Evolutionary conservation across 1,140 invertebrate genomes (phyloP), one percentile per base, ranked within the genome.

Genomic region (Drosophila prosaltans): DNA sequence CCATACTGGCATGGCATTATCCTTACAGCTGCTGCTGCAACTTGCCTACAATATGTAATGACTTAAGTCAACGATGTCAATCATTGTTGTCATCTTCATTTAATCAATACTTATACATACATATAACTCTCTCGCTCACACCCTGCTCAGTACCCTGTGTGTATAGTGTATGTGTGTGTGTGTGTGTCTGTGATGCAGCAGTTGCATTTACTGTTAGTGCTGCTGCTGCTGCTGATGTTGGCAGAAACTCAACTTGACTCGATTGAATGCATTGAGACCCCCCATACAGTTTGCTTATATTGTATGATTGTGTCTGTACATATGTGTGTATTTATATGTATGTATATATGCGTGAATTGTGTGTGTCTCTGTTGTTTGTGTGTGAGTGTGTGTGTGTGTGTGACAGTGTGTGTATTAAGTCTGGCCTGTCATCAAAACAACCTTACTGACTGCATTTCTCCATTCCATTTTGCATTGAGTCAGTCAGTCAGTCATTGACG

Each of bases 71-170:
- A 78, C 76, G 72, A 75, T 75, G 76, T 75, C 72, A 72, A 75
- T 78, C 72, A 78, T 75, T 78, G 75, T 75, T 78, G 75, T 78
- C 75, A 75, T 78, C 75, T 78, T 75, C 75, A 78, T 78, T 75
- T 75, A 78, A 78, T 78, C 75, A 78, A 78, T 78, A 67, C 64
- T 55, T 59, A 65, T 57, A 66, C 65, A 74, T 40, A 48, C 32
- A 72, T 24, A 59, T 36, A 58, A 36, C 16, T 24, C 2, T 51
- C 45, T 26, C 21, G 39, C 39, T 40, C 3, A 30, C 28, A 30
- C 28, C 28, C 2, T 30, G 2, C 28, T 30, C 28, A 30, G 16
- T 1, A 7, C 2, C 9, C 40, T 64, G 65, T 32, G 21, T 48
- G 11, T 28, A 3, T 43, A 10, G 4, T 48, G 16, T 64, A 21